phyloP scores from a whole-genome alignment of 2,888 invertebrate genomes.

The Eupeodes luniger region DNA sequence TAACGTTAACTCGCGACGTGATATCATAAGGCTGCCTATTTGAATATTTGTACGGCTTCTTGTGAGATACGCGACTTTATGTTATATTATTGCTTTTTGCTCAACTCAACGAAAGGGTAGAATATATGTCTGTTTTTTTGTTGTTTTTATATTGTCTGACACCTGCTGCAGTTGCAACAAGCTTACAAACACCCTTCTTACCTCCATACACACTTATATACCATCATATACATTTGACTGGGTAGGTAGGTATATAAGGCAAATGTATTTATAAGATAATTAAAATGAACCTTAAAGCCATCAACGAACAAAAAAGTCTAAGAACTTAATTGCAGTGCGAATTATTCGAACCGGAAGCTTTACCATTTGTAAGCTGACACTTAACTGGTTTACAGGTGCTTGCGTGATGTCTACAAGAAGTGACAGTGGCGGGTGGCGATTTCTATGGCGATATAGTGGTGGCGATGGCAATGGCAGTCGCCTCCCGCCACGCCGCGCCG shows the following conservation, averaged over 20 bases:
- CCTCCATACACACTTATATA: background rate
- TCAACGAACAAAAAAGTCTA: constrained; percentile 54
- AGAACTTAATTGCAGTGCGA: constrained; percentile 73
- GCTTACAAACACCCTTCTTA: constrained; percentile 15
- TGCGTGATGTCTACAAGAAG: constrained; percentile 56
- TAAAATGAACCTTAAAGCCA: constrained; percentile 53
- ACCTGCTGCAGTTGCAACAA: constrained; percentile 49
- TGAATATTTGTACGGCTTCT: constrained; percentile 71
- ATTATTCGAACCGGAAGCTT: constrained; percentile 76
- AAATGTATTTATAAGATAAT: constrained; percentile 53
- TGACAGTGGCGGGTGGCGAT: constrained; percentile 46
- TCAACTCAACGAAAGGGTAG: constrained; percentile 39
- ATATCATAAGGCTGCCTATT: constrained; percentile 65
- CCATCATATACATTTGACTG: background rate
- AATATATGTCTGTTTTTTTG: background rate
- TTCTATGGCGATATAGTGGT: too few species aligned
- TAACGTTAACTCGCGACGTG: constrained; percentile 68
- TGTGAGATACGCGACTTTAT: constrained; percentile 51
- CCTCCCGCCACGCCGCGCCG: too few species aligned
- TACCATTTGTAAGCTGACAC: constrained; percentile 72
- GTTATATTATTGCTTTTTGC: background rate
- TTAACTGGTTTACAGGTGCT: constrained; percentile 75
- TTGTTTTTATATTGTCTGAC: constrained; percentile 34
- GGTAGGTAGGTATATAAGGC: background rate
- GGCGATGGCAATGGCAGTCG: background rate